phyloP scores from a whole-genome alignment of 2,797 vertebrate genomes.

The Pseudomugil tenellus region DNA sequence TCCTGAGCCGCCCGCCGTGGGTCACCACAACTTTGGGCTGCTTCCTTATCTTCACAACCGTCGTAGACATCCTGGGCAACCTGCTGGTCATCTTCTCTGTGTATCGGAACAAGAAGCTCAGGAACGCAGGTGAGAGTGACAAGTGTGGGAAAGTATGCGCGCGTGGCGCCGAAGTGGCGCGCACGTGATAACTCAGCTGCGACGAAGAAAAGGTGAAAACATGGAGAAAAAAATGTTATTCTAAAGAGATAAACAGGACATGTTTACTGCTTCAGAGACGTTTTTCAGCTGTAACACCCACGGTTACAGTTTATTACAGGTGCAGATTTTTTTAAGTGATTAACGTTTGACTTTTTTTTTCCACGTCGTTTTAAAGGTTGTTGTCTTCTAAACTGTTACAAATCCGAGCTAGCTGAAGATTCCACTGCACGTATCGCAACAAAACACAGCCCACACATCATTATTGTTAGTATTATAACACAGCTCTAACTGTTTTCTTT shows the following conservation, averaged over 20 bases:
- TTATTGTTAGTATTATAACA: no score
- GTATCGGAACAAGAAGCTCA: slow-evolving; percentile 93
- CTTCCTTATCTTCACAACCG: slow-evolving; percentile 93
- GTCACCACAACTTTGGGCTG: slow-evolving; percentile 88
- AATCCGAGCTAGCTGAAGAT: slow-evolving; percentile 4
- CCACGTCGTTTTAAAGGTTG: background rate
- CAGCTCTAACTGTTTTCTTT: background rate
- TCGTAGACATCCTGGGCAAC: slow-evolving; percentile 94
- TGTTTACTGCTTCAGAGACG: background rate
- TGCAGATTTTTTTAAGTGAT: background rate
- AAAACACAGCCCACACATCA: background rate
- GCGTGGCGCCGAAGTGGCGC: slow-evolving; percentile 2
- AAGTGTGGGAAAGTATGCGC: background rate
- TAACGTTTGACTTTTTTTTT: background rate
- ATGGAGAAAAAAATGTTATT: background rate
- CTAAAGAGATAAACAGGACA: background rate
- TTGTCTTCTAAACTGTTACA: background rate
- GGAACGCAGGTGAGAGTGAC: slow-evolving; percentile 90
- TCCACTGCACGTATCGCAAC: background rate
- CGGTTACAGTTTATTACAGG: background rate
- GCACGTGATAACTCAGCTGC: slow-evolving; percentile 4
- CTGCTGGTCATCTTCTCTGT: slow-evolving; percentile 94
- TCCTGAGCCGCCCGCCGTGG: slow-evolving; percentile 86
- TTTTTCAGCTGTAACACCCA: background rate
- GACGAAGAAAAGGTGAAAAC: background rate